Conservation (phyloP, 2,888 invertebrate genomes). For the Andrena camellia region DNA sequence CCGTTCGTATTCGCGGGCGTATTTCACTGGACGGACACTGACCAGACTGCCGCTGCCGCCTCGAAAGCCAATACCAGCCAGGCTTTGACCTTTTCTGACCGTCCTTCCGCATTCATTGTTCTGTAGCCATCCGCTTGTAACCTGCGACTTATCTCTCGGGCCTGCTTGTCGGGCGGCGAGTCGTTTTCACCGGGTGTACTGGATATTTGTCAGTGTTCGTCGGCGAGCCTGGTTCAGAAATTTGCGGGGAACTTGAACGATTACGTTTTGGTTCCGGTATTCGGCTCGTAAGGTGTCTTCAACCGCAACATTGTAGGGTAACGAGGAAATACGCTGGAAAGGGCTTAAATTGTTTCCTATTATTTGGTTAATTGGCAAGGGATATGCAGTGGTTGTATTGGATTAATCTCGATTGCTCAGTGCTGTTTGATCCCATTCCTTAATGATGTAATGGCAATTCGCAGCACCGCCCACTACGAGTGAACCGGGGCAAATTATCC, state of each 20-base stretch:
- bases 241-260: constrained; percentile 29
- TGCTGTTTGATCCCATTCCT: neutral
- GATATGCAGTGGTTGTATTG: too few relatives aligned
- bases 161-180: constrained; percentile 14
- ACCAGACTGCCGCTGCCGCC: constrained; percentile 64
- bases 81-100: constrained; percentile 63
- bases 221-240: constrained; percentile 4
- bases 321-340: neutral
- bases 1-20: constrained; percentile 79
- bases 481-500: neutral
- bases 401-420: neutral
- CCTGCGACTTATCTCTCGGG: constrained; percentile 52
- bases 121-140: constrained; percentile 53
- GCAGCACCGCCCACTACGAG: neutral
- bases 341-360: neutral
- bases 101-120: constrained; percentile 69
- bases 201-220: constrained; percentile 28
- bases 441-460: neutral
- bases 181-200: constrained; percentile 33
- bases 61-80: constrained; percentile 67
- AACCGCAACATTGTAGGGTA: neutral
- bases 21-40: constrained; percentile 78
- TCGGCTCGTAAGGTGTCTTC: neutral
- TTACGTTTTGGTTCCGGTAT: neutral
- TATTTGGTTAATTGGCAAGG: too few relatives aligned